Percentiles rank a stretch among this genome's conserved stretches.
Evolutionary conservation across 1,140 invertebrate genomes (phyloP).

Genomic region (Palaemon carinicauda): DNA sequence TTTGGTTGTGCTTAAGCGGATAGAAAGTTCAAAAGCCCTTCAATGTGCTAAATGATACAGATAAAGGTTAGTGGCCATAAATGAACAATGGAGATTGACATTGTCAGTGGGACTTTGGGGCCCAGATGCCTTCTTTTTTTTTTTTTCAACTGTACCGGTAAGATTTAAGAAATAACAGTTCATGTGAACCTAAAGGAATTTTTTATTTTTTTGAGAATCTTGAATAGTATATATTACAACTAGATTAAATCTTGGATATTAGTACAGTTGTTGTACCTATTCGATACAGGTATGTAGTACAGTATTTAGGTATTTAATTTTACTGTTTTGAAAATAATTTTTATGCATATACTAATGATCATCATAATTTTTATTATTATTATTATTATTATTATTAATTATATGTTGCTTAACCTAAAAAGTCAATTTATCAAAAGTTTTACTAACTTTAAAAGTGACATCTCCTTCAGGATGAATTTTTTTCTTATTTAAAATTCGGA

Average conservation of each 20-base stretch:
- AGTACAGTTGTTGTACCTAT: not conserved
- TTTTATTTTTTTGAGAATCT: not conserved
- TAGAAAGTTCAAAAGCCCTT: not conserved
- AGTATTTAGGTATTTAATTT: not conserved
- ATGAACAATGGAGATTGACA: not conserved
- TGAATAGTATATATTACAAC: not conserved
- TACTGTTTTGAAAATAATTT: not conserved
- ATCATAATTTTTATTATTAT: no score
- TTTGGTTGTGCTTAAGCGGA: not conserved
- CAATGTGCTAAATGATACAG: slow-evolving; percentile 20
- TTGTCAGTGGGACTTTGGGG: slow-evolving; percentile 47
- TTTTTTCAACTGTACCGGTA: not conserved
- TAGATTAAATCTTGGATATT: not conserved
- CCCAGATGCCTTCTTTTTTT: not conserved
- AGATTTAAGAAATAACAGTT: not conserved
- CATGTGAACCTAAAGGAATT: not conserved
- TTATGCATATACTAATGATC: no score
- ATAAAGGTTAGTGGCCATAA: slow-evolving; percentile 23
- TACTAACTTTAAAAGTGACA: no score
- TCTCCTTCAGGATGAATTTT: no score
- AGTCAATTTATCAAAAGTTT: not conserved
- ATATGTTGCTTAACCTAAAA: not conserved
- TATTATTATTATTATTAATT: not conserved
- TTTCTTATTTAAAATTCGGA: not conserved
- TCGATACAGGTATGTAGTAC: no score